Percentiles rank a stretch among this genome's conserved stretches.
These are phyloP conservation scores for Dipodomys spectabilis DNA, from an alignment of 2,113 vertebrate genomes.

Conservation along the genomic window DNA sequence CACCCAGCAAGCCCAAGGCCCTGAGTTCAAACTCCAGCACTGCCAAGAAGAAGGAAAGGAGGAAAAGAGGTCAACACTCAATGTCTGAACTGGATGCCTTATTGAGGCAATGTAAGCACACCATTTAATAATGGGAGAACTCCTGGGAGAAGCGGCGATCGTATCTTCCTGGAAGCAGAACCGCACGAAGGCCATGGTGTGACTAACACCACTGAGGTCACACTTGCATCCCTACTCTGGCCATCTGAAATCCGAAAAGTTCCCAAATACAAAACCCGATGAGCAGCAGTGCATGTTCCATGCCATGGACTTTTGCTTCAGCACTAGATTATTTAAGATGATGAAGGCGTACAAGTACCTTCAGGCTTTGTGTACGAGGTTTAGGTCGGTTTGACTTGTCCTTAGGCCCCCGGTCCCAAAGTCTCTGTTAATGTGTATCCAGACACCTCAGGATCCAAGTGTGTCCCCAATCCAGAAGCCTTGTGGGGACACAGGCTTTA, in stretches of 20 bases:
- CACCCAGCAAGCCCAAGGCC: too few species aligned
- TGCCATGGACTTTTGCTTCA: not conserved
- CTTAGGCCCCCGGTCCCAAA: not conserved
- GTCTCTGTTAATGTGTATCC: not conserved
- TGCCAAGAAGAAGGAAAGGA: too few species aligned
- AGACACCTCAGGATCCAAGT: not conserved
- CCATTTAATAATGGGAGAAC: fast-evolving
- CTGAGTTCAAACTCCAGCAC: too few species aligned
- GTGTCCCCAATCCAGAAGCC: not conserved
- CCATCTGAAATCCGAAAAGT: not conserved
- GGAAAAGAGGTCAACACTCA: too few species aligned
- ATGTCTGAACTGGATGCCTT: fast-evolving
- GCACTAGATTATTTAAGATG: not conserved
- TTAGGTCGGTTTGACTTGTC: too few species aligned
- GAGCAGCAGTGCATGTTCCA: too few species aligned
- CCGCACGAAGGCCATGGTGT: fast-evolving
- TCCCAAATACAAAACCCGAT: not conserved
- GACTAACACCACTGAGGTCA: not conserved
- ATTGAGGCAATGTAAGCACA: fast-evolving
- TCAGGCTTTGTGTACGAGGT: too few species aligned
- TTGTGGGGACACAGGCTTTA: fast-evolving
- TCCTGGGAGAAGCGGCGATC: too few species aligned
- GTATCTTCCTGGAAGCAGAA: not conserved
- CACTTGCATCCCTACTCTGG: too few species aligned
- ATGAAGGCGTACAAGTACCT: not conserved